Evolutionary conservation across 2,797 vertebrate species (phyloP).

Genomic region (Manis pentadactyla): DNA sequence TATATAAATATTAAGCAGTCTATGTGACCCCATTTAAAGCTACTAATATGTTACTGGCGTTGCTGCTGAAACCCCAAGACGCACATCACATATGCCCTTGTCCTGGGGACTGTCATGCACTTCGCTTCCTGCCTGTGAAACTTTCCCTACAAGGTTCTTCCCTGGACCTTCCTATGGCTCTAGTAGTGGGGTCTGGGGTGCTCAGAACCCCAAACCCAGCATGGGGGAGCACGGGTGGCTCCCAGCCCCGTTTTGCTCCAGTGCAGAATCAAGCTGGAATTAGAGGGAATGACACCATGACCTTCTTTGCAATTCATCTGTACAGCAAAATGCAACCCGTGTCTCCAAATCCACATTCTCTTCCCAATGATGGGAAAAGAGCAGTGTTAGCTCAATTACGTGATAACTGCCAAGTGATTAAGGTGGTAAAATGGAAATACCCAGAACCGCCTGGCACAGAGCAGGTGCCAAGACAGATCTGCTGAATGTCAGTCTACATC

Average conservation of each 20-base stretch:
- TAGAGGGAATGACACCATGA: background rate
- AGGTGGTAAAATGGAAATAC: background rate
- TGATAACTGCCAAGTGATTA: fast-evolving
- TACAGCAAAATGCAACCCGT: fast-evolving
- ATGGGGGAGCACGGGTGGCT: fast-evolving
- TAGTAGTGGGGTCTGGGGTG: no score
- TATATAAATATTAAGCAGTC: fast-evolving
- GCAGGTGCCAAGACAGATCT: fast-evolving
- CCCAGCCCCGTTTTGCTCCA: background rate
- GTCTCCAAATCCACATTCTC: fast-evolving
- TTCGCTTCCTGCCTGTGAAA: no score
- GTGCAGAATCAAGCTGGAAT: no score
- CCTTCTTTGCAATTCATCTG: background rate
- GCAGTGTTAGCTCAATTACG: fast-evolving
- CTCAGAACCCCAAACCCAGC: fast-evolving
- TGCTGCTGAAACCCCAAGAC: no score
- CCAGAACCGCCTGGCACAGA: no score
- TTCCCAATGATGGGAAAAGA: no score
- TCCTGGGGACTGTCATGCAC: fast-evolving
- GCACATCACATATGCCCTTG: fast-evolving
- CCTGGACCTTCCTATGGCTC: background rate
- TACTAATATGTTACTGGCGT: no score
- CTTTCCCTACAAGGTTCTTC: fast-evolving
- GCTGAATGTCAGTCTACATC: fast-evolving
- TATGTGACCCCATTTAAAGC: background rate